phyloP scores from a whole-genome alignment of 2,888 invertebrate genomes.

The Liodrosophila aerea region DNA sequence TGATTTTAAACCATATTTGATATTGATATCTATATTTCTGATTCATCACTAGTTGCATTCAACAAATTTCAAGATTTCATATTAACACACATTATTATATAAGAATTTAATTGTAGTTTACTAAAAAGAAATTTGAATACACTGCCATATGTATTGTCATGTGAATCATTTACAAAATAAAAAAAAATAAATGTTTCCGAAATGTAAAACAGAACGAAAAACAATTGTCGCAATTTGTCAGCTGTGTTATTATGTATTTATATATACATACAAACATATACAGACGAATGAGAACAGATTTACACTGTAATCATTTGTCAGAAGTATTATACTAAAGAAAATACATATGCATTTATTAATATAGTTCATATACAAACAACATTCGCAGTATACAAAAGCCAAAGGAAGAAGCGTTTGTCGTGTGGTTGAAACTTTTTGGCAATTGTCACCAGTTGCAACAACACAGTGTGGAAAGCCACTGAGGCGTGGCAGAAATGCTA shows the following conservation, averaged over 20 bases:
- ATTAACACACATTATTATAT: too few relatives aligned
- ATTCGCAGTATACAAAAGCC: background rate
- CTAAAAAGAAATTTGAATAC: conserved; percentile 7
- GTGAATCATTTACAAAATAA: conserved; percentile 5
- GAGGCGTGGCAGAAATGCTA: conserved; percentile 67
- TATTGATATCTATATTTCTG: too few relatives aligned
- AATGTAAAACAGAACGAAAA: conserved; percentile 1
- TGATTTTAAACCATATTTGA: too few relatives aligned
- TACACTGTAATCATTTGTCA: too few relatives aligned
- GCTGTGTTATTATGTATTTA: conserved; percentile 17
- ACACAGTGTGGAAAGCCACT: conserved; percentile 24
- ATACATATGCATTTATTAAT: background rate
- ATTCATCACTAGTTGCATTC: too few relatives aligned
- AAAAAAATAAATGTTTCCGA: background rate
- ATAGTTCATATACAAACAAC: too few relatives aligned
- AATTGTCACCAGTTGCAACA: conserved; percentile 26
- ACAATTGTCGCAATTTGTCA: conserved; percentile 20
- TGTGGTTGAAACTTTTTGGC: conserved; percentile 32
- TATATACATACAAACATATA: background rate
- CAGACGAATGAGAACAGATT: too few relatives aligned
- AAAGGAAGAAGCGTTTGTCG: conserved; percentile 11
- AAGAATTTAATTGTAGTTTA: too few relatives aligned
- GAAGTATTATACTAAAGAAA: background rate
- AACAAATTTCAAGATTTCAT: too few relatives aligned
- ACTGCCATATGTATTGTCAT: background rate